Percentiles rank a stretch among this genome's conserved stretches.
Conservation (phyloP, 2,797 vertebrate species). For the Perodicticus potto region DNA sequence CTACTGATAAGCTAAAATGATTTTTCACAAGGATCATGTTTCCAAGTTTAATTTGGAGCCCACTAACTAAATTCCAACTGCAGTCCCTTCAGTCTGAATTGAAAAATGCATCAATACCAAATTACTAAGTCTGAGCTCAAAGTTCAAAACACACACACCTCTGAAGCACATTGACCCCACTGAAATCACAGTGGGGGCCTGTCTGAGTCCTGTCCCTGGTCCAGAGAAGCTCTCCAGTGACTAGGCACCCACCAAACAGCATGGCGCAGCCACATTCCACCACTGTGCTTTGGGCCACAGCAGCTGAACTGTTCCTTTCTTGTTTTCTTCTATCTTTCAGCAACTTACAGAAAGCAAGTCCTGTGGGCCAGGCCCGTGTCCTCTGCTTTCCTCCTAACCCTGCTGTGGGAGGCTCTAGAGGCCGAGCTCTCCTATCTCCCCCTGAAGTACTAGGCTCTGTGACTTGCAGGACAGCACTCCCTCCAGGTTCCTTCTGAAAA, state of each 20-base stretch:
- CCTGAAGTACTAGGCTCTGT: accelerated
- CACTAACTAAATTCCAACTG: not conserved
- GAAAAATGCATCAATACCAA: conserved; percentile 40
- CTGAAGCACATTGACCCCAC: accelerated
- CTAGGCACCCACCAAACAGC: not conserved
- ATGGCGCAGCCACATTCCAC: not conserved
- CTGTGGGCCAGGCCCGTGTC: not conserved
- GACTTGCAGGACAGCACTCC: not conserved
- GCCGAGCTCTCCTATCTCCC: not conserved
- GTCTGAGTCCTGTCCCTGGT: not conserved
- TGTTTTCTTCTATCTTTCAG: not conserved
- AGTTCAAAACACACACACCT: not conserved
- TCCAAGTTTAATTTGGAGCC: not conserved
- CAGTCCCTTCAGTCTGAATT: conserved; percentile 48
- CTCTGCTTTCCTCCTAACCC: accelerated
- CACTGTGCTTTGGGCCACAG: not conserved
- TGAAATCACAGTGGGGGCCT: not conserved
- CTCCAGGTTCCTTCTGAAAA: not conserved
- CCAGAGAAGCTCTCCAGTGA: not conserved
- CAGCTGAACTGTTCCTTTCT: not conserved
- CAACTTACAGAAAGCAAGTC: not conserved
- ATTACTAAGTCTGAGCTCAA: not conserved
- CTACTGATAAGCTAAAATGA: conserved; percentile 7
- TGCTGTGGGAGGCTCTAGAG: not conserved
- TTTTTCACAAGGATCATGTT: conserved; percentile 30